These are phyloP conservation scores for Actinopyga echinites DNA, from an alignment of 53 echinoderm and acorn worm genomes.

Conservation along the genomic window DNA sequence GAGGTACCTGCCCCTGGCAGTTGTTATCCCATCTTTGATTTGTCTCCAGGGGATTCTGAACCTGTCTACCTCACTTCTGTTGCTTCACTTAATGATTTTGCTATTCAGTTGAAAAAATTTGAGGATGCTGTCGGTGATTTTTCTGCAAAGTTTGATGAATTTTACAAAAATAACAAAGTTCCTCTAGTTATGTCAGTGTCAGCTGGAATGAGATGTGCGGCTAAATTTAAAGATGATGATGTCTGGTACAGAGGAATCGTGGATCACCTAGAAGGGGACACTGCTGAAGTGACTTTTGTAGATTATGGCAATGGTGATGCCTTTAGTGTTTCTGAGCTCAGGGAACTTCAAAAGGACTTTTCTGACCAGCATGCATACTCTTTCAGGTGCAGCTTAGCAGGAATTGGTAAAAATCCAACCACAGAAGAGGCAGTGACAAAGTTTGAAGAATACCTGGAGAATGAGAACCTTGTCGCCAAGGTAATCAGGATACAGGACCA, in stretches of 20 bases:
- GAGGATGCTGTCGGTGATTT: constrained; percentile 46
- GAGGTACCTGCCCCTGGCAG: background rate
- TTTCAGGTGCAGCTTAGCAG: constrained; percentile 30
- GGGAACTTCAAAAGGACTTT: constrained; percentile 34
- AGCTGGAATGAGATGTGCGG: constrained; percentile 64
- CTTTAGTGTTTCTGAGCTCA: constrained; percentile 47
- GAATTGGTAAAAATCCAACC: background rate
- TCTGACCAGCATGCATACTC: constrained; percentile 19
- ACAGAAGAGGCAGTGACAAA: background rate
- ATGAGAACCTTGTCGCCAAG: background rate
- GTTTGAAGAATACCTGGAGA: constrained; percentile 39
- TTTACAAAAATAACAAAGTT: constrained; percentile 39
- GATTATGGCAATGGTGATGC: constrained; percentile 92
- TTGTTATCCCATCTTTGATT: background rate
- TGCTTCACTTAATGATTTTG: constrained; percentile 10
- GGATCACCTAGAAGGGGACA: constrained; percentile 34
- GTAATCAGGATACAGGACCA: background rate
- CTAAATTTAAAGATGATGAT: constrained; percentile 75
- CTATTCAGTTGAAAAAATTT: constrained; percentile 26
- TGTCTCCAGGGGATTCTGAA: background rate
- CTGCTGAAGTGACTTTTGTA: constrained; percentile 66
- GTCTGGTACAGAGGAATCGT: constrained; percentile 88
- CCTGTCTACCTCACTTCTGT: constrained; percentile 17
- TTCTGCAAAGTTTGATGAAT: constrained; percentile 52
- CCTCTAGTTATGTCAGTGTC: constrained; percentile 1